These are phyloP conservation scores for Aplochiton taeniatus DNA, from an alignment of 2,797 vertebrate genomes.

Conservation along the genomic window DNA sequence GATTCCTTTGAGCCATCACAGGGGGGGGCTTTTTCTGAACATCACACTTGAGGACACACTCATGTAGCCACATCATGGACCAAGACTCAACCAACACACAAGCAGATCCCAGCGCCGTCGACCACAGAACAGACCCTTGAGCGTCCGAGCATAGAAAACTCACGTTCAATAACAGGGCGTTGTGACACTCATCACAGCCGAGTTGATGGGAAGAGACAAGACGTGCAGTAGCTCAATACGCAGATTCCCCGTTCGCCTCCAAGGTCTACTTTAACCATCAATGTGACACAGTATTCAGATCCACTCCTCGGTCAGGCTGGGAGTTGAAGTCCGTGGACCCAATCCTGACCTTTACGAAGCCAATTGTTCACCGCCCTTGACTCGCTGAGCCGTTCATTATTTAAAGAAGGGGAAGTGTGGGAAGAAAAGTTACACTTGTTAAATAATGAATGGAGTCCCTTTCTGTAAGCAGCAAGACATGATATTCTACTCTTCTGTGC, in stretches of 20 bases:
- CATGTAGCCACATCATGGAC: neutral
- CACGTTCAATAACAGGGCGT: neutral
- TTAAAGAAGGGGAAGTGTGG: neutral
- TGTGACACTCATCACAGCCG: neutral
- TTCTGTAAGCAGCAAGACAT: too few species aligned
- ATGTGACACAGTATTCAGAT: slow-evolving; percentile 39
- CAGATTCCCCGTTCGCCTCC: neutral
- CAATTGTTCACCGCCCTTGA: slow-evolving; percentile 4
- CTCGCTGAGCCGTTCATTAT: neutral
- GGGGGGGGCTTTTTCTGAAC: neutral
- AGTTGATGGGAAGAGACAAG: neutral
- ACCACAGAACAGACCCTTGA: neutral
- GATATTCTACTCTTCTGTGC: too few species aligned
- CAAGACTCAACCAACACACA: neutral
- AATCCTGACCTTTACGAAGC: slow-evolving; percentile 19
- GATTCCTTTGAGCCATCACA: too few species aligned
- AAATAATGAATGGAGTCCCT: too few species aligned
- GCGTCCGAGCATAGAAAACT: neutral
- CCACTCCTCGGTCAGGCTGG: neutral
- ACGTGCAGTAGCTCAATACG: neutral
- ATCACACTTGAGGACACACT: neutral
- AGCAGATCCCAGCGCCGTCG: neutral
- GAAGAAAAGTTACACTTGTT: neutral
- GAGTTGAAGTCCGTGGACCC: slow-evolving; percentile 17
- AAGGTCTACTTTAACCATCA: neutral